phyloP scores from a whole-genome alignment of 2,888 invertebrate genomes.

The Drosophila prostipennis region DNA sequence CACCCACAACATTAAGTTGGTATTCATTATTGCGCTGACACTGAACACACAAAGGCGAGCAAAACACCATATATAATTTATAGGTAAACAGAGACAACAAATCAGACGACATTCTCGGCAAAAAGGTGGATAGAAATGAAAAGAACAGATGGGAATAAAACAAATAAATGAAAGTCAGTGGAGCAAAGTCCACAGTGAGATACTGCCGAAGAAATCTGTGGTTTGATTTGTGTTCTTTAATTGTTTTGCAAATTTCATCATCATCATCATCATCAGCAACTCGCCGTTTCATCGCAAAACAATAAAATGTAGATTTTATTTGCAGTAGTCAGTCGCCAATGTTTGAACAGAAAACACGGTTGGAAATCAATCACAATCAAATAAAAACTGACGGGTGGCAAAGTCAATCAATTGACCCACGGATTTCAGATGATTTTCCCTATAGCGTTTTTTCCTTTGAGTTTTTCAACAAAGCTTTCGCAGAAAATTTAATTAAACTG shows the following conservation, averaged over 20 bases:
- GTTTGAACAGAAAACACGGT: conserved; percentile 1
- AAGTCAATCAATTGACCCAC: conserved; percentile 3
- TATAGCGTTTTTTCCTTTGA: neutral
- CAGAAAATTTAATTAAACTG: neutral
- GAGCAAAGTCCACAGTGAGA: conserved; percentile 47
- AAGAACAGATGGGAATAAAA: conserved; percentile 9
- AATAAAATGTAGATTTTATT: neutral
- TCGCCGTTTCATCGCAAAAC: too few species aligned
- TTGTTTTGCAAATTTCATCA: conserved; percentile 33
- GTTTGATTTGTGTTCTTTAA: conserved; percentile 22
- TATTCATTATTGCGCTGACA: conserved; percentile 47
- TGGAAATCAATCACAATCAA: conserved; percentile 7
- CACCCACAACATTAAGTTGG: conserved; percentile 30
- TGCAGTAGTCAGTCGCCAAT: neutral
- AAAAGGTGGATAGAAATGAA: conserved; percentile 1
- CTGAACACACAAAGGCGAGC: conserved; percentile 24
- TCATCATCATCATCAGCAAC: neutral
- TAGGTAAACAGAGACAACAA: conserved; percentile 46
- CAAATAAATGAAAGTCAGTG: conserved; percentile 10
- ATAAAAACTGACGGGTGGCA: conserved; percentile 1
- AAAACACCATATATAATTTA: conserved; percentile 37
- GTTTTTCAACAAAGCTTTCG: neutral
- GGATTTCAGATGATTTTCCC: neutral
- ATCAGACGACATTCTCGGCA: conserved; percentile 13
- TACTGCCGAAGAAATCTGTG: conserved; percentile 22